Evolutionary conservation across 2,113 vertebrate species (phyloP), one percentile per base, ranked within the genome.

Genomic region (Oreochromis niloticus): DNA sequence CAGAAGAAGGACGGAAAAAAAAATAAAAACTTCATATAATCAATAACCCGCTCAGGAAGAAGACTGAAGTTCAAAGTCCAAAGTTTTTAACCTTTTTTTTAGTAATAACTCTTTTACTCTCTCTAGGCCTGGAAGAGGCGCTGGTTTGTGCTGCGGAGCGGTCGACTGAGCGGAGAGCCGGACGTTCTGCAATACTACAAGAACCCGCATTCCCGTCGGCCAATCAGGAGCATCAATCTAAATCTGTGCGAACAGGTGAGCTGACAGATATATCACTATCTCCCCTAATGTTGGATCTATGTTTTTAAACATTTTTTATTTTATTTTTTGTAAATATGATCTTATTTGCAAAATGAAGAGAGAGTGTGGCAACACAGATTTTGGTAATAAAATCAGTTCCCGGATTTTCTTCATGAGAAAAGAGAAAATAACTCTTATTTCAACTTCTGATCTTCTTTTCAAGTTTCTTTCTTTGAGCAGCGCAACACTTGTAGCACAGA

Each of bases 171-270:
- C 0, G 98, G 98, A 1, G 97, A 98, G 87, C 98, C 97, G 0
- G 97, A 99, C 0, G 97, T 98, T 39, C 93, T 99, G 89, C 98
- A 99, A 55, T 99, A 99, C 94, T 99, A 98, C 95, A 95, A 97
- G 88, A 97, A 95, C 95, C 97, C 92, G 86, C 97, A 97, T 86
- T 93, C 97, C 54, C 97, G 95, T 36, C 97, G 97, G 73, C 98
- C 98, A 5, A 97, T 99, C 79, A 96, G 98, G 1, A 95, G 94
- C 88, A 99, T 99, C 4, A 97, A 99, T 95, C 96, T 99, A 88
- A 97, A 97, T 1, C 96, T 98, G 48, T 98, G 98, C 1, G 93
- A 98, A 1, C 97, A 95, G 95, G 95, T 96, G 48, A 46, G 16
- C 27, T 4, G 73, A 52, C 27, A n/a, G 43, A 50, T 7, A 78